Percentiles rank a stretch among this genome's conserved stretches.
Conservation (phyloP, 1,140 invertebrate genomes). For the Drosophila ficusphila region DNA sequence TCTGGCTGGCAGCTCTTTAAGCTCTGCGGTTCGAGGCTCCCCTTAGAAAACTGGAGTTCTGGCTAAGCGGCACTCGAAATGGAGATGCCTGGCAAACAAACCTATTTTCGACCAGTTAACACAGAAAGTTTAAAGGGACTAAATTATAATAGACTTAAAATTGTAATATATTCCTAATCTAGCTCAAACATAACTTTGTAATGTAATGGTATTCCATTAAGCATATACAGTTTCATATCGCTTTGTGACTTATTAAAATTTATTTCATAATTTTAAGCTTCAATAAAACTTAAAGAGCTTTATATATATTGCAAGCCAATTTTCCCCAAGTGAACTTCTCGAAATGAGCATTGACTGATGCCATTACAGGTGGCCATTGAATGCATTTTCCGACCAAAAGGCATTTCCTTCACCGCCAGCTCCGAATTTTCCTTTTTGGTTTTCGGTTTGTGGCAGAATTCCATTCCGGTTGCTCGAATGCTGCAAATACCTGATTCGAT, state of each 20-base stretch:
- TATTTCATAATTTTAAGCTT: too few species aligned
- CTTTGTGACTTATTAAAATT: too few species aligned
- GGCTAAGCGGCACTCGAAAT: constrained; percentile 61
- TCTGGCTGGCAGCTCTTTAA: constrained; percentile 69
- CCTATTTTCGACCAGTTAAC: neutral
- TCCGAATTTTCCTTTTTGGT: constrained; percentile 10
- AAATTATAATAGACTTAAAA: too few species aligned
- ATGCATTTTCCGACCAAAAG: constrained; percentile 35
- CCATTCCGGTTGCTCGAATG: constrained; percentile 25
- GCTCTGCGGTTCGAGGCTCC: constrained; percentile 52
- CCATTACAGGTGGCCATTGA: constrained; percentile 45
- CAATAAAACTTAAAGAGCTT: too few species aligned
- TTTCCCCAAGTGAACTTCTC: constrained; percentile 11
- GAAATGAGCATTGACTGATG: constrained; percentile 58
- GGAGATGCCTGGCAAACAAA: constrained; percentile 3
- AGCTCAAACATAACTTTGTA: too few species aligned
- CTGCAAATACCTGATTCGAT: constrained; percentile 36
- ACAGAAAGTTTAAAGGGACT: neutral
- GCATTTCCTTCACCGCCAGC: constrained; percentile 22
- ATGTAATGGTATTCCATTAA: too few species aligned
- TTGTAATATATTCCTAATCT: too few species aligned
- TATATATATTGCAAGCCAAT: constrained; percentile 15
- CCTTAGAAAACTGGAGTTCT: constrained; percentile 11
- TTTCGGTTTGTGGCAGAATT: constrained; percentile 29
- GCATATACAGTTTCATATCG: too few species aligned